A percentile compares a stretch with the other conserved stretches of the same genome.
Evolutionary conservation across 92 coral and sea anemone genomes (phyloP).

Genomic region (Zoanthus sansibaricus): DNA sequence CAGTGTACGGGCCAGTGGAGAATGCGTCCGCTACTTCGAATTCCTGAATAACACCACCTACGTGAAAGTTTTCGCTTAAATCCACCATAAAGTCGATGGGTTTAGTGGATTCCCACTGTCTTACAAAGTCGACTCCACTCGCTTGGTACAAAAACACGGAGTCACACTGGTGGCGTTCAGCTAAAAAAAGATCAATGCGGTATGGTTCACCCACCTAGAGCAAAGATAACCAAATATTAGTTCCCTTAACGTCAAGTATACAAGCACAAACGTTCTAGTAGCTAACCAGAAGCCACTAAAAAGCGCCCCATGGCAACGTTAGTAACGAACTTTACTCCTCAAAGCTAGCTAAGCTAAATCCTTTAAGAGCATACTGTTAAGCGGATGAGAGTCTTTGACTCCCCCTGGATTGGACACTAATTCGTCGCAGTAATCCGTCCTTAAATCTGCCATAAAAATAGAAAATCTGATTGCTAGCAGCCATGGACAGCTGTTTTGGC

Average conservation of each 20-base stretch:
- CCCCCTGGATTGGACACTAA: no score
- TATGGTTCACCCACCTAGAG: constrained; percentile 74
- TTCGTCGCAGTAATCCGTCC: no score
- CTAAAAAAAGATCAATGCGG: constrained; percentile 88
- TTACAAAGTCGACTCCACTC: constrained; percentile 85
- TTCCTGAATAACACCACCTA: constrained; percentile 77
- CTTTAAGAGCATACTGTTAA: no score
- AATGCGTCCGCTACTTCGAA: constrained; percentile 81
- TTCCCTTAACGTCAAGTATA: not conserved
- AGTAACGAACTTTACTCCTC: no score
- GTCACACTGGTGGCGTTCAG: constrained; percentile 87
- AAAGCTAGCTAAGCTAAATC: no score
- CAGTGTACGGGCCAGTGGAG: constrained; percentile 83
- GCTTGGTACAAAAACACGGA: constrained; percentile 85
- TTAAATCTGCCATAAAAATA: no score
- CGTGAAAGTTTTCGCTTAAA: constrained; percentile 63
- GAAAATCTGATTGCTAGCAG: no score
- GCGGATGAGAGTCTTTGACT: no score
- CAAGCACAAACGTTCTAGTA: not conserved
- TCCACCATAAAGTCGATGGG: constrained; percentile 77
- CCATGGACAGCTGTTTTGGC: no score
- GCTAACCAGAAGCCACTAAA: not conserved
- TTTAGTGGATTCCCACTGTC: constrained; percentile 62
- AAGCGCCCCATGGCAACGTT: no score
- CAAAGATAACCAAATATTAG: not conserved